A percentile compares a stretch with the other conserved stretches of the same genome.
Evolutionary conservation across 2,888 invertebrate genomes (phyloP).

Genomic region (Microplitis manilae): DNA sequence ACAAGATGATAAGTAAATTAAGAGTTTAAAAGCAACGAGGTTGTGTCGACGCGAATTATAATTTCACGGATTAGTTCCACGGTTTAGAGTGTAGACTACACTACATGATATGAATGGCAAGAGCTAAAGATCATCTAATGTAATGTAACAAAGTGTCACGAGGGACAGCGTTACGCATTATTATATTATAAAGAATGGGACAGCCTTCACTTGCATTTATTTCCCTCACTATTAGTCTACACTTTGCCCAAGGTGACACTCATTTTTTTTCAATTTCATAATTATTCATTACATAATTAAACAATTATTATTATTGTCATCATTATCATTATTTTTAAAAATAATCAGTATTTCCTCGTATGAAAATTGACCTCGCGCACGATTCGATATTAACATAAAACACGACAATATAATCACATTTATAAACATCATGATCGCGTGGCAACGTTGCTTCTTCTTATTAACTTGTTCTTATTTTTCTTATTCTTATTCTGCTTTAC

Average conservation of each 20-base stretch:
- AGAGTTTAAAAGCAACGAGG: neutral
- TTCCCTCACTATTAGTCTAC: constrained; percentile 48
- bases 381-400: neutral
- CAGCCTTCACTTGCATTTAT: constrained; percentile 53
- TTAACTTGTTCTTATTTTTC: neutral
- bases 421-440: constrained; percentile 29
- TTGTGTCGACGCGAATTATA: constrained; percentile 32
- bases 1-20: neutral
- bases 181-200: constrained; percentile 32
- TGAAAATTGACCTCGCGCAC: neutral
- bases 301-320: neutral
- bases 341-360: neutral
- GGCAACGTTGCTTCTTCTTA: constrained; percentile 27
- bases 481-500: constrained; percentile 3
- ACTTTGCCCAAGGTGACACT: constrained; percentile 57
- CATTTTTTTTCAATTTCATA: constrained; percentile 62
- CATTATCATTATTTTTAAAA: too few species aligned
- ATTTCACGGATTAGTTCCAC: constrained; percentile 42
- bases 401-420: neutral
- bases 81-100: neutral
- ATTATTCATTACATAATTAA: constrained; percentile 49
- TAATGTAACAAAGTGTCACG: constrained; percentile 19
- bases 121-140: constrained; percentile 13
- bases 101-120: neutral
- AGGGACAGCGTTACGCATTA: constrained; percentile 37